phyloP scores from a whole-genome alignment of 2,797 vertebrate genomes.

The Setipinna tenuifilis region DNA sequence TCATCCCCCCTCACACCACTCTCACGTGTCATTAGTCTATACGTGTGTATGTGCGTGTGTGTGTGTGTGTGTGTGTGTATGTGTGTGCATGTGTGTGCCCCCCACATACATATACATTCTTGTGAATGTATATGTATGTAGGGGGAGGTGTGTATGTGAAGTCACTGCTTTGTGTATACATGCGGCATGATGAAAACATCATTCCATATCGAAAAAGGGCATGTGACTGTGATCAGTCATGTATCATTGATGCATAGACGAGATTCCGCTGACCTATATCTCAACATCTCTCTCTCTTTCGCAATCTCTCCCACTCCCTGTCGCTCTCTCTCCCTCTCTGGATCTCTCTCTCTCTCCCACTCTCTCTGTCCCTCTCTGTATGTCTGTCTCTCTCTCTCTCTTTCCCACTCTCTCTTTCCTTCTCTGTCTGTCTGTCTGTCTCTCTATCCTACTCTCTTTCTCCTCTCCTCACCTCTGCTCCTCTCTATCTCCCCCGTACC shows the following conservation, averaged over 20 bases:
- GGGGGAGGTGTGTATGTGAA: slow-evolving; percentile 8
- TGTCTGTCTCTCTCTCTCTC: background rate
- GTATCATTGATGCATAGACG: slow-evolving; percentile 72
- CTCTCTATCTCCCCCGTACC: background rate
- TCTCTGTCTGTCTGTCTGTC: background rate
- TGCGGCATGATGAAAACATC: background rate
- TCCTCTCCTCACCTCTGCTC: background rate
- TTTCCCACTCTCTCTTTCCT: no score
- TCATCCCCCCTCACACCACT: background rate
- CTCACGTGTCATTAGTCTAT: slow-evolving; percentile 5
- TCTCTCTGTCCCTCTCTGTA: background rate
- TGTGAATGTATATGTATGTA: background rate
- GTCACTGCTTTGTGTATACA: background rate
- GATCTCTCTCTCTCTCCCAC: background rate
- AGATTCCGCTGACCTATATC: slow-evolving; percentile 79
- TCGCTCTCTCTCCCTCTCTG: slow-evolving; percentile 36
- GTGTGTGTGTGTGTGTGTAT: slow-evolving; percentile 12
- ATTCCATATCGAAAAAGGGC: slow-evolving; percentile 51
- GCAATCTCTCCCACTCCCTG: slow-evolving; percentile 62
- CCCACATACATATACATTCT: no score
- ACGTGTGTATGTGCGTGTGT: background rate
- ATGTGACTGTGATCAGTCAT: slow-evolving; percentile 74
- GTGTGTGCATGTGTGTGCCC: background rate
- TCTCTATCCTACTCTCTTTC: background rate
- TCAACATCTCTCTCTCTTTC: slow-evolving; percentile 66